Evolutionary conservation across 2,888 invertebrate genomes (phyloP).

Genomic region (Chrysomela aeneicollis): DNA sequence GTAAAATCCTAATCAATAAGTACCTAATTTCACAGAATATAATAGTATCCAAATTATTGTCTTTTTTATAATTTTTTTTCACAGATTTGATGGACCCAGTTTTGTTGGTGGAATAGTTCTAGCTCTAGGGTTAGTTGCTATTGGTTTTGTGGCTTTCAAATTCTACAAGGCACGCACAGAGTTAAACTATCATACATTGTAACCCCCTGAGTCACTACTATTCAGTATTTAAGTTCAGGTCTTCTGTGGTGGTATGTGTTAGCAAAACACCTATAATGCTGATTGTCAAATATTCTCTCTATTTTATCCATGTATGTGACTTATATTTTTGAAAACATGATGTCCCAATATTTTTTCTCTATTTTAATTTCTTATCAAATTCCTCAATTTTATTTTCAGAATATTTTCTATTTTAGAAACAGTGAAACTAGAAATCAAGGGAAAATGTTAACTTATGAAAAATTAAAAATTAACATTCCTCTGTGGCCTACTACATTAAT

Average conservation of each 20-base stretch:
- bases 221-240: constrained; percentile 25
- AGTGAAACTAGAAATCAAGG: no score
- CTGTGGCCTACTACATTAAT: no score
- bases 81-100: constrained; percentile 76
- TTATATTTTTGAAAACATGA: no score
- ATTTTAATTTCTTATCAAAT: neutral
- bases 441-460: no score
- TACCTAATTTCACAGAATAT: no score
- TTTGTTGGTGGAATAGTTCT: constrained; percentile 88
- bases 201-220: constrained; percentile 51
- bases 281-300: neutral
- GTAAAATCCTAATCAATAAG: no score
- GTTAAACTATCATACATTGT: constrained; percentile 88
- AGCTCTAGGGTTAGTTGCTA: constrained; percentile 78
- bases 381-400: no score
- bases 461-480: no score
- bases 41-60: no score
- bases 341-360: neutral
- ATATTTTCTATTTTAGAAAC: no score
- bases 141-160: constrained; percentile 84
- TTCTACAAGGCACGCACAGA: constrained; percentile 88
- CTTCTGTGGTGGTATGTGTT: constrained; percentile 17
- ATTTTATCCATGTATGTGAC: no score
- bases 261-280: constrained; percentile 5
- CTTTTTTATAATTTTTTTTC: constrained; percentile 23